phyloP scores from a whole-genome alignment of 2,797 vertebrate species.

The Mionectes olivaceus region DNA sequence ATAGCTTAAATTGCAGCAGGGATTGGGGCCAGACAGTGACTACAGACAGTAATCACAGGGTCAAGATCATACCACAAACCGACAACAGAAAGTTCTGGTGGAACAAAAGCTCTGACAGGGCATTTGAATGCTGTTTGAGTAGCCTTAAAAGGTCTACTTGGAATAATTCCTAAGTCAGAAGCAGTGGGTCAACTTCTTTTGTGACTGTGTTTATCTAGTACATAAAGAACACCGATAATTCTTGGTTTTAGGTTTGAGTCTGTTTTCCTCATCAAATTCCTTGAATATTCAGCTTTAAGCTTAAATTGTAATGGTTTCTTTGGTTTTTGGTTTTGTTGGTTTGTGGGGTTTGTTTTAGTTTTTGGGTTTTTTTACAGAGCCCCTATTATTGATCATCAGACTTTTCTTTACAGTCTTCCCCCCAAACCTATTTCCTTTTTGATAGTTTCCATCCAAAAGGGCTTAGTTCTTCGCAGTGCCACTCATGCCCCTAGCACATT shows the following conservation, averaged over 20 bases:
- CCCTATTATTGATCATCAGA: neutral
- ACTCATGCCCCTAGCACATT: neutral
- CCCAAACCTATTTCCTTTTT: neutral
- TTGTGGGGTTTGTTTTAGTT: neutral
- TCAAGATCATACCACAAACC: slow-evolving; percentile 53
- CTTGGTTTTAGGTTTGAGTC: neutral
- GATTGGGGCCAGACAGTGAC: slow-evolving; percentile 51
- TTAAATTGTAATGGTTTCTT: neutral
- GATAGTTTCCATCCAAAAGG: neutral
- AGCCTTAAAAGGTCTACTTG: neutral
- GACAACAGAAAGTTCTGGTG: slow-evolving; percentile 20
- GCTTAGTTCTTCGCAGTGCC: neutral
- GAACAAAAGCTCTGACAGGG: neutral
- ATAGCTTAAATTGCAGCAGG: slow-evolving; percentile 67
- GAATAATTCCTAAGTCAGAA: neutral
- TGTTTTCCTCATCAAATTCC: neutral
- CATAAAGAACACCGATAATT: neutral
- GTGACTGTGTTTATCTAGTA: neutral
- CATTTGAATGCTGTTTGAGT: neutral
- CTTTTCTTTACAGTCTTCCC: neutral
- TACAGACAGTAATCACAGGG: slow-evolving; percentile 40
- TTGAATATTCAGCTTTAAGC: neutral
- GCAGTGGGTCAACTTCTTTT: neutral
- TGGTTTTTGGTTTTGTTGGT: neutral
- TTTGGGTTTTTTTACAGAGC: neutral